These are phyloP conservation scores for Alethe diademata DNA, from an alignment of 2,113 vertebrate species.

Conservation along the genomic window DNA sequence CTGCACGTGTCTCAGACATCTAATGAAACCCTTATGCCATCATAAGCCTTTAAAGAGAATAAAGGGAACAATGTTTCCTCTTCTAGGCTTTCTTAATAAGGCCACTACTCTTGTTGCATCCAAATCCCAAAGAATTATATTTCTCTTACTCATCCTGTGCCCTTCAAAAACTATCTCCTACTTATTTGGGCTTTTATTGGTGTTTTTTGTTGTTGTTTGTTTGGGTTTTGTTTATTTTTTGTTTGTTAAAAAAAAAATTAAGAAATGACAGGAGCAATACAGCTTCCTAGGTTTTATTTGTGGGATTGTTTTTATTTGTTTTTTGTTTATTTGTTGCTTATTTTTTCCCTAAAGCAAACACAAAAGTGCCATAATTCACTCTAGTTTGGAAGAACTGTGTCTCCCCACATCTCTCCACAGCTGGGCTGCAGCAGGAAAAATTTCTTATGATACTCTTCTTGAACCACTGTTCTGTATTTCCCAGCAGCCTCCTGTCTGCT, in stretches of 20 bases:
- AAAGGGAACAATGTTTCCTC: background rate
- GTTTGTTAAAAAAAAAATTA: background rate
- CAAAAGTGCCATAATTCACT: background rate
- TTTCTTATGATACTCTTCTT: background rate
- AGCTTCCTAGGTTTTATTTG: background rate
- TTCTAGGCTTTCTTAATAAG: background rate
- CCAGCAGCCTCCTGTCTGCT: background rate
- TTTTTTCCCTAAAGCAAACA: background rate
- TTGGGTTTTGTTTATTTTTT: no score
- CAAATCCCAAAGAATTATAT: background rate
- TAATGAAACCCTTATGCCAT: background rate
- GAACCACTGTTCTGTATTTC: background rate
- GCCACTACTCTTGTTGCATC: background rate
- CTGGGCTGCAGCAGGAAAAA: background rate
- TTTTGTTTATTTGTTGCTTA: background rate
- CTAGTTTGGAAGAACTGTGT: background rate
- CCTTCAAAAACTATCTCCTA: background rate
- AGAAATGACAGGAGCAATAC: background rate
- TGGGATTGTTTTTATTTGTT: background rate
- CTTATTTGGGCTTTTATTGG: background rate
- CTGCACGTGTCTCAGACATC: background rate
- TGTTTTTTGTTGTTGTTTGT: no score
- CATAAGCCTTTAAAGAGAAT: background rate
- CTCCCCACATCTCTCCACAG: background rate
- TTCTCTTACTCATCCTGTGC: background rate